Evolutionary conservation across 2,113 vertebrate genomes (phyloP), one percentile per base, ranked within the genome.

Genomic region (Corythornis madagascariensis): DNA sequence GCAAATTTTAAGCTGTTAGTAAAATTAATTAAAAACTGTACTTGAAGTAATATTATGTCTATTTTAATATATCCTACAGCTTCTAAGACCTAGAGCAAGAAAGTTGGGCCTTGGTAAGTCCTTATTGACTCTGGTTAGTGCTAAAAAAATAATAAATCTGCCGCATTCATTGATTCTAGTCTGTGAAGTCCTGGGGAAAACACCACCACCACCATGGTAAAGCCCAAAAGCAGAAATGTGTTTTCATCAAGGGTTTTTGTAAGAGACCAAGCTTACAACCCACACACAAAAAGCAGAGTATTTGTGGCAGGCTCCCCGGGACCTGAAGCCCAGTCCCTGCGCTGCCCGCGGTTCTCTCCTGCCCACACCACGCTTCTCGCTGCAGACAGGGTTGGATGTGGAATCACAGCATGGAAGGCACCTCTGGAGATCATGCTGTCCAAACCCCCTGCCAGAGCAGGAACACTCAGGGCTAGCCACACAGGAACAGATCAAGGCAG

Each of bases 71-170:
- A 64, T 96, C 65, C 91, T 94, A 45, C 91, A 99, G 99, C 93
- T 99, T 96, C 97, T 99, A 50, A 98, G 98, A 94, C 99, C 99
- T 42, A 97, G 99, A 96, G 97, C 97, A 74, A 98, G 95, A 67
- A 99, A 99, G 89, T 15, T 99, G 78, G 99, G 99, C 61, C 96
- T 99, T 1, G 99, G 99, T 99, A 97, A 98, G 98, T 95, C n/a
- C 29, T 95, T 28, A 40, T 24, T 56, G 43, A 87, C 22, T 82
- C 60, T n/a, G 29, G n/a, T 71, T 61, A 67, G 28, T 57, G 18
- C 29, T 40, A 5, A 52, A 61, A 59, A 17, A 53, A 38, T 25
- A 15, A 21, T 10, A 18, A 64, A 21, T 11, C 10, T 77, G 3
- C 31, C 45, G 2, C 38, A 15, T 47, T 12, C 35, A 42, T 47